Base-by-base conservation (phyloP, 2,113 vertebrate genomes). In the Lagenorhynchus albirostris region DNA sequence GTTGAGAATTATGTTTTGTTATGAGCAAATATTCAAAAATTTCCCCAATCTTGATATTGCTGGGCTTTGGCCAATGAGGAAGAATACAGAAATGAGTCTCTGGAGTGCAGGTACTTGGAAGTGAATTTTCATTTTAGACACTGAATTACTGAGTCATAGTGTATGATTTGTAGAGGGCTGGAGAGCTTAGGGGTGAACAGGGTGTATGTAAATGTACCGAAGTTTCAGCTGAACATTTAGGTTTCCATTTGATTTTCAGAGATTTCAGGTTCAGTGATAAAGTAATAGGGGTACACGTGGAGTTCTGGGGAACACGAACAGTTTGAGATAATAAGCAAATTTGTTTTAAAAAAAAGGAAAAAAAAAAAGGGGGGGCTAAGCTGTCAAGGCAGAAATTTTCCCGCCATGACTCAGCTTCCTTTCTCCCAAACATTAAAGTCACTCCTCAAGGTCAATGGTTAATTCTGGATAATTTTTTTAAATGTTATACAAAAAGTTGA, bases 351-450 rank as follows among this genome's bases (percentile, higher is more conserved):
- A 63, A 41, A 41, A 21, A 47, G 47, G 31, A 21, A 6, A 13
- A 53, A 47, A n/a, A 21, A 65, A 14, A 33, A 0, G 44, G 44
- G 44, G 44, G 47, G 47, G 4, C 17, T 50, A 47, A 74, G 0
- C 20, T 65, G 15, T 44, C 23, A 87, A 86, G 89, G 8, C 17
- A 50, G 62, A 89, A 26, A 9, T 44, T 79, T 92, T 85, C 7
- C 18, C 67, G 12, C 20, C 36, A 33, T 50, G 23, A 92, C 3
- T 70, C n/a, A 25, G 2, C 13, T 38, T 29, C 23, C 11, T 77
- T 67, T 88, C 47, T 68, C 38, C 60, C 60, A 53, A 82, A 93
- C 29, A 58, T 70, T 76, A 77, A 73, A 89, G 67, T 96, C 8
- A 55, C 5, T 70, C 29, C 23, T 79, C 53, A 60, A 29, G 8